phyloP scores from a whole-genome alignment of 2,113 vertebrate species.

The Toxotes chatareus region DNA sequence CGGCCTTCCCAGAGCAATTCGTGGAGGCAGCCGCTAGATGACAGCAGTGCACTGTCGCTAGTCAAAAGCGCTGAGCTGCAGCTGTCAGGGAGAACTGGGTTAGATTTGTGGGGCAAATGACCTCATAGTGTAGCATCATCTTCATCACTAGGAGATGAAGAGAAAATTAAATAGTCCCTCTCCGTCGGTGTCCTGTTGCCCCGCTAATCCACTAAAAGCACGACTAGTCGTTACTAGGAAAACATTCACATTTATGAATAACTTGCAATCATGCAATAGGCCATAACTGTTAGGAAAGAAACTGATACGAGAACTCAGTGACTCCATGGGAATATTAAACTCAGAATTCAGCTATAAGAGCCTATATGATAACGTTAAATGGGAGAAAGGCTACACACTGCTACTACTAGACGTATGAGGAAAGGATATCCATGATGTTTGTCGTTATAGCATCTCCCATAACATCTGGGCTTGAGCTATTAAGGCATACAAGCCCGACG shows the following conservation, averaged over 20 bases:
- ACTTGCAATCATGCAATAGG: background rate
- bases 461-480: slow-evolving; percentile 41
- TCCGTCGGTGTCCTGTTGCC: background rate
- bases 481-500: slow-evolving; percentile 7
- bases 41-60: slow-evolving; percentile 26
- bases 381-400: background rate
- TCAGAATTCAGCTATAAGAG: too few species aligned
- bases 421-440: background rate
- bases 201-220: background rate
- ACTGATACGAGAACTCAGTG: slow-evolving; percentile 15
- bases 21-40: slow-evolving; percentile 39
- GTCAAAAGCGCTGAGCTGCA: background rate
- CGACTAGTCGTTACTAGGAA: background rate
- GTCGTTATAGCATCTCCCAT: slow-evolving; percentile 1
- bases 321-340: background rate
- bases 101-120: slow-evolving; percentile 78
- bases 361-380: background rate
- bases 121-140: slow-evolving; percentile 75
- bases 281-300: background rate
- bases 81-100: slow-evolving; percentile 63
- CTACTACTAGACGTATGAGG: background rate
- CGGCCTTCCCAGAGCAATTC: background rate
- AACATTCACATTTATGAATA: background rate
- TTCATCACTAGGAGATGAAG: slow-evolving; percentile 65
- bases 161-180: slow-evolving; percentile 15